These are phyloP conservation scores for Phortica okadai DNA, from an alignment of 2,888 invertebrate genomes.

Conservation along the genomic window DNA sequence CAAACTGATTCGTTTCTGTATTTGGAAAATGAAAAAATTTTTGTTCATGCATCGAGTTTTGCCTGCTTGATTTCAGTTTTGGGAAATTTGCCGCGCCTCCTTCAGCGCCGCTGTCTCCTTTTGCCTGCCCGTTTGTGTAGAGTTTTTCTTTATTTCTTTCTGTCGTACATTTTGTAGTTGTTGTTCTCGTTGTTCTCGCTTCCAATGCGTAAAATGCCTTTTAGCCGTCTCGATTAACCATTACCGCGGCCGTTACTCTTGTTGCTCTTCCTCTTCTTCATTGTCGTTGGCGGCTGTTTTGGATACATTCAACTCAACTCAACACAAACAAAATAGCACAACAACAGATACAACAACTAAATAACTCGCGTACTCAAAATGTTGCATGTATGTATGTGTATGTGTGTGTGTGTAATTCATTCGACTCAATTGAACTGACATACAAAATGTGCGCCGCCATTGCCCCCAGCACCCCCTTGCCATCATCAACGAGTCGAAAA, in stretches of 20 bases:
- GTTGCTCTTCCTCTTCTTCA: conserved; percentile 1
- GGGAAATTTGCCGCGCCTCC: conserved; percentile 6
- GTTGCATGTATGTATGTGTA: neutral
- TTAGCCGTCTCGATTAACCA: conserved; percentile 43
- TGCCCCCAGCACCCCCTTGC: conserved; percentile 44
- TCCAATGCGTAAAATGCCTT: conserved; percentile 64
- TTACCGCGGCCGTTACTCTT: neutral
- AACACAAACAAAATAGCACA: conserved; percentile 26
- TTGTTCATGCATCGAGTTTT: conserved; percentile 31
- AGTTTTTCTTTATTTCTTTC: conserved; percentile 52
- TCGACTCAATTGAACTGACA: conserved; percentile 8
- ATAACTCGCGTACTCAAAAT: neutral
- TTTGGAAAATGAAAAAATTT: conserved; percentile 62
- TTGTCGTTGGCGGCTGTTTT: conserved; percentile 12
- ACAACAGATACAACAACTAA: conserved; percentile 30
- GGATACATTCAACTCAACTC: conserved; percentile 31
- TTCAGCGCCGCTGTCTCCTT: neutral
- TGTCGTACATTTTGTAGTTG: neutral
- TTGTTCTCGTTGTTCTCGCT: conserved; percentile 27
- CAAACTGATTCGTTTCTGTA: conserved; percentile 70
- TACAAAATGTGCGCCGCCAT: conserved; percentile 24
- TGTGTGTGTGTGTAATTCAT: conserved; percentile 10
- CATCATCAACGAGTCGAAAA: conserved; percentile 39
- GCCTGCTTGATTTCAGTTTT: conserved; percentile 14
- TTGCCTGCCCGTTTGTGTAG: conserved; percentile 52